A percentile compares a stretch with the other conserved stretches of the same genome.
phyloP scores from a whole-genome alignment of 2,888 invertebrate species.

The Idaea aversata region DNA sequence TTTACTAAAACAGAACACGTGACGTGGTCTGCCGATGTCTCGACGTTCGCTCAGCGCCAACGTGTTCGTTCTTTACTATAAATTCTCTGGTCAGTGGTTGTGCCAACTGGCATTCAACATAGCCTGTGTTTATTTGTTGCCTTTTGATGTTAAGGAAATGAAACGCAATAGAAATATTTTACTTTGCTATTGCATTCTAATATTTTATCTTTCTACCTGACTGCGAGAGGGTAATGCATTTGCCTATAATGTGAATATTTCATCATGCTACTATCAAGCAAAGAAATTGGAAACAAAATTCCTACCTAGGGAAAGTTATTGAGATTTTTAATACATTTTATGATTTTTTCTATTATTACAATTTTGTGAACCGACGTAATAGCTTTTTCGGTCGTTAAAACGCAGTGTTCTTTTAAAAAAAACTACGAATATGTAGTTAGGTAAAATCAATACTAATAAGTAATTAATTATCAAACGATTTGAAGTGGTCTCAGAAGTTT shows the following conservation, averaged over 20 bases:
- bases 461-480: conserved; percentile 20
- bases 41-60: conserved; percentile 13
- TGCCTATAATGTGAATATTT: no score
- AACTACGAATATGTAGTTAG: no score
- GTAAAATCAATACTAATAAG: neutral
- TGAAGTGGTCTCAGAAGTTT: conserved; percentile 58
- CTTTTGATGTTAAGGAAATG: conserved; percentile 19
- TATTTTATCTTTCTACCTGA: neutral
- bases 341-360: no score
- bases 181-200: conserved; percentile 20
- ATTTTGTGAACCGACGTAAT: no score
- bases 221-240: neutral
- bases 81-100: conserved; percentile 37
- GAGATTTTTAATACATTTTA: no score
- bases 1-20: neutral
- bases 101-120: conserved; percentile 59
- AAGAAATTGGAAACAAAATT: no score
- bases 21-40: conserved; percentile 18
- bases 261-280: no score
- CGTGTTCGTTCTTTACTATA: conserved; percentile 31
- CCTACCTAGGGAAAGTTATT: no score
- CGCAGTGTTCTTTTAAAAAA: no score
- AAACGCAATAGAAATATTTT: conserved; percentile 17
- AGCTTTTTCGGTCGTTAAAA: no score
- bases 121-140: conserved; percentile 25